Conservation (phyloP, 2,797 vertebrate genomes). For the Chloroceryle amazona region DNA sequence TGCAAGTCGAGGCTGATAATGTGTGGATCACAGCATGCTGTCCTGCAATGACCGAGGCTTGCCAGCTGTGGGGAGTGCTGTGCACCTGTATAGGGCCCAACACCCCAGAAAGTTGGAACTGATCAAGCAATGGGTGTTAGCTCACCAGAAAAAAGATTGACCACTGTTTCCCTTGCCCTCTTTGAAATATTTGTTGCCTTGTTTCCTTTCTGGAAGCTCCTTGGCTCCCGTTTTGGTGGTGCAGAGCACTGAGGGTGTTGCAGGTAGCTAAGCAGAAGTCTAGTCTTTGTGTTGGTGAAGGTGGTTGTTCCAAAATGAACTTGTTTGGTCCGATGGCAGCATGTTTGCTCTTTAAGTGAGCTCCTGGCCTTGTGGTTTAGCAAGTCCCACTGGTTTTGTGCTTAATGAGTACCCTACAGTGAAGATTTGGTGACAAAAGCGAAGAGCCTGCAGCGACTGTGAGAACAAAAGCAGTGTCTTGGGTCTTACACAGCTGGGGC, state of each 20-base stretch:
- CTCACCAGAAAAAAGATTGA: not conserved
- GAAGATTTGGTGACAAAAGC: not conserved
- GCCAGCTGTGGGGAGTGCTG: not conserved
- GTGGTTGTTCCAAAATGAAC: not conserved
- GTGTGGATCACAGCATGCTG: not conserved
- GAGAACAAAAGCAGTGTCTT: not conserved
- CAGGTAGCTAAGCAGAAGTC: not conserved
- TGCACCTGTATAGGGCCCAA: not conserved
- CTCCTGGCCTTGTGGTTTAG: not conserved
- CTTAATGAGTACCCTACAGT: not conserved
- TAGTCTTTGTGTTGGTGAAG: not conserved
- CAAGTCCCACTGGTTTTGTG: not conserved
- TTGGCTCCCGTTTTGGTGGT: not conserved
- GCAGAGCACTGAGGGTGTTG: not conserved
- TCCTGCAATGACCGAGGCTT: not conserved
- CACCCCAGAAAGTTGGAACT: not conserved
- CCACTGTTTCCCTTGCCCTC: not conserved
- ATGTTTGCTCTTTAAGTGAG: not conserved
- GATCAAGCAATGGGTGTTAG: not conserved
- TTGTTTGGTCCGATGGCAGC: rapidly evolving
- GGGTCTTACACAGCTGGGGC: too few relatives aligned
- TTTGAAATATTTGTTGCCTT: not conserved
- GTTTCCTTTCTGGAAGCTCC: not conserved
- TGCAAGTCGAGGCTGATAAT: not conserved
- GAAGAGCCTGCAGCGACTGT: not conserved